A percentile compares a stretch with the other conserved stretches of the same genome.
phyloP scores from a whole-genome alignment of 1,140 invertebrate species.

The Drosophila hydei region DNA sequence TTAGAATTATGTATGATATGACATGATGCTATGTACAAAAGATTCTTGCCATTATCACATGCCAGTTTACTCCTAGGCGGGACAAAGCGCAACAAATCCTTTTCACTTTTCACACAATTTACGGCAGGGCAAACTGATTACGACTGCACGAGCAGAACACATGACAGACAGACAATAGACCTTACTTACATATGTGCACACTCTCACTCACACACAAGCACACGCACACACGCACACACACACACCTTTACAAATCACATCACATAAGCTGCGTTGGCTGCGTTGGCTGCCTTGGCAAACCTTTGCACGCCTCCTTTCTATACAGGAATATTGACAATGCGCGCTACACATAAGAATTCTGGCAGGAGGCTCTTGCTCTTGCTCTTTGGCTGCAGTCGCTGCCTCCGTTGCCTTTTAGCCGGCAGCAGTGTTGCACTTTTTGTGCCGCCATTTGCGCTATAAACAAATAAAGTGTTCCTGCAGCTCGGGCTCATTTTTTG shows the following conservation, averaged over 20 bases:
- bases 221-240: not conserved
- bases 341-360: constrained; percentile 52
- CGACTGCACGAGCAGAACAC: constrained; percentile 19
- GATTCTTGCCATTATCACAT: not conserved
- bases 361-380: constrained; percentile 16
- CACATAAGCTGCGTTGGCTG: constrained; percentile 1
- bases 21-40: not conserved
- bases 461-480: constrained; percentile 72
- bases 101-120: constrained; percentile 61
- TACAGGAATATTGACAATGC: constrained; percentile 60
- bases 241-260: constrained; percentile 12
- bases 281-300: constrained; percentile 13
- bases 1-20: not conserved
- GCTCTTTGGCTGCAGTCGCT: constrained; percentile 33
- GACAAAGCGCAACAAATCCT: constrained; percentile 46
- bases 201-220: not conserved
- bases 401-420: constrained; percentile 39
- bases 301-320: constrained; percentile 22
- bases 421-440: constrained; percentile 71
- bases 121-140: constrained; percentile 43
- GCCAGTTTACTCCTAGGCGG: not conserved
- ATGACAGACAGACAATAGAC: constrained; percentile 57
- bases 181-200: constrained; percentile 2
- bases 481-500: constrained; percentile 19
- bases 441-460: constrained; percentile 60